Evolutionary conservation across 1,140 invertebrate genomes (phyloP), one percentile per base, ranked within the genome.

Genomic region (Drosophila lacteicornis): DNA sequence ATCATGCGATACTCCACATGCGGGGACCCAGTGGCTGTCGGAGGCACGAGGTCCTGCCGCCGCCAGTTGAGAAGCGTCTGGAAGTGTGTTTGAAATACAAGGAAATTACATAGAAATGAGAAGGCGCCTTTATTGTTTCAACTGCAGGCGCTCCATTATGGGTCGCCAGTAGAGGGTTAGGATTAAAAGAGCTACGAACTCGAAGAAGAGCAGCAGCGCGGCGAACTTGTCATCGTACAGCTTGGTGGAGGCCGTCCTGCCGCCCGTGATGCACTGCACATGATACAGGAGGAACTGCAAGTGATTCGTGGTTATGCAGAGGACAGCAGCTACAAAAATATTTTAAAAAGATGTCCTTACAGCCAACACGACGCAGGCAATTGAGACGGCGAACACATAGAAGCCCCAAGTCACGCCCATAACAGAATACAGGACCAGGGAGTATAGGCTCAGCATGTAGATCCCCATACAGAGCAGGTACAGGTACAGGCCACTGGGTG

Each of bases 221-320:
- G 78, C 79, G 3, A 70, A 69, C 67, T 79, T 71, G 50, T 74
- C 78, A 70, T 87, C 84, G 43, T 27, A 22, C n/a, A 90, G 27
- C 12, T 38, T 43, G 15, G 62, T 47, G 25, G 68, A 51, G 15
- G 73, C 33, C 19, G 2, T 7, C 6, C 78, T 65, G 11, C 51
- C 63, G 2, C 81, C 84, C 33, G 69, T 51, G 38, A 90, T 71
- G 42, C 63, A 60, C 67, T 88, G 85, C 75, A 79, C 70, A 81
- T 88, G 85, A 90, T 90, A 88, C 43, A 79, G 17, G 3, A 85
- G 40, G 42, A 88, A 66, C 84, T 88, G 84, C 70, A 73, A 90
- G 50, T 79, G 81, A 74, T 69, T 56, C 57, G 50, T 77, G 60
- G 33, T 60, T 38, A 73, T 56, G 71, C 36, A 3, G 22, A 7